Conservation (phyloP, 2,888 invertebrate species). For the Monochamus alternatus region DNA sequence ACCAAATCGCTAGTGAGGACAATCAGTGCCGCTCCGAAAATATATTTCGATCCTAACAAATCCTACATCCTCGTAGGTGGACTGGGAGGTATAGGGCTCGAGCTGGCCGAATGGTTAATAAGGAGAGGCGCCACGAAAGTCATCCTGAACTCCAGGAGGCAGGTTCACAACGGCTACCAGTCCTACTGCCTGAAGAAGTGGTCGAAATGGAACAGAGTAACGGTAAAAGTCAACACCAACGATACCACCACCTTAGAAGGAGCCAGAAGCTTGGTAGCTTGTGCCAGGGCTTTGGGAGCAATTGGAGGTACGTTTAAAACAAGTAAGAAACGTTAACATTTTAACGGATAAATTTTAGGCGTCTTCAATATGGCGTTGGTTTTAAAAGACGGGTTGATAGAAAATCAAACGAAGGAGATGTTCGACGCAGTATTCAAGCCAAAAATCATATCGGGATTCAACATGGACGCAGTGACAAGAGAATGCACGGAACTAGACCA, state of each 20-base stretch:
- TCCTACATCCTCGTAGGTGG: constrained; percentile 71
- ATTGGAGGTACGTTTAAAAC: constrained; percentile 72
- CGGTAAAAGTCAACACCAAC: constrained; percentile 68
- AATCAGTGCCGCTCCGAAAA: constrained; percentile 49
- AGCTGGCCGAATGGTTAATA: constrained; percentile 76
- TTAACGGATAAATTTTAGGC: constrained; percentile 40
- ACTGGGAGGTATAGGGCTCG: constrained; percentile 80
- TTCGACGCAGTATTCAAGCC: constrained; percentile 74
- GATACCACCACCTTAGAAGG: constrained; percentile 68
- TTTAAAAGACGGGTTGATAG: constrained; percentile 73
- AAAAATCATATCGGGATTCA: constrained; percentile 75
- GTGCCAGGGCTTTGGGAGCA: constrained; percentile 70
- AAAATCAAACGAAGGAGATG: constrained; percentile 72
- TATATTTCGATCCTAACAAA: constrained; percentile 61
- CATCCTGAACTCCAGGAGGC: constrained; percentile 76
- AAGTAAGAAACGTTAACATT: neutral
- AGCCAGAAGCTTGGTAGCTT: constrained; percentile 67
- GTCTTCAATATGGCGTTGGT: constrained; percentile 69
- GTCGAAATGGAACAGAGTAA: constrained; percentile 59
- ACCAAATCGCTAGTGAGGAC: constrained; percentile 41
- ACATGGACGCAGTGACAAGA: constrained; percentile 74
- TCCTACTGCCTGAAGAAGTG: constrained; percentile 69
- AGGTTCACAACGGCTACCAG: constrained; percentile 76
- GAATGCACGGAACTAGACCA: constrained; percentile 67
- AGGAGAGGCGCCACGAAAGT: constrained; percentile 75